These are phyloP conservation scores for Charina bottae DNA, from an alignment of 2,113 vertebrate genomes.

Conservation along the genomic window DNA sequence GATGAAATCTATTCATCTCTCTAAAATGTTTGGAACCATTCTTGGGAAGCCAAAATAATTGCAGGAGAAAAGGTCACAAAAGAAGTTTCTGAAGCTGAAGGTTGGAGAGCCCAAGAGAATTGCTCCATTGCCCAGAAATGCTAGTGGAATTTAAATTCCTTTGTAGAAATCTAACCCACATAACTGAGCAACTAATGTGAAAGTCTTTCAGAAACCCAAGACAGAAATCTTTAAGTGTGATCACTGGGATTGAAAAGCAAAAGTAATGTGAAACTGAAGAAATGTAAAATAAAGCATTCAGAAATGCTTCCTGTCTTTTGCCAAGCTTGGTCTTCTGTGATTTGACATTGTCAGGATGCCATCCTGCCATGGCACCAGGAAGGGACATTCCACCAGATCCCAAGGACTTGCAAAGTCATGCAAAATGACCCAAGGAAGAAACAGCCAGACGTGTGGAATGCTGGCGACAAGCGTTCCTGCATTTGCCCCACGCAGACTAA, in stretches of 20 bases:
- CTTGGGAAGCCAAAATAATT: slow-evolving; percentile 32
- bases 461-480: no score
- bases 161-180: no score
- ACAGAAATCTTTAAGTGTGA: background rate
- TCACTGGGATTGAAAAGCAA: background rate
- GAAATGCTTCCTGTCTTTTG: background rate
- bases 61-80: slow-evolving; percentile 36
- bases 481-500: no score
- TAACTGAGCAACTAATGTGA: no score
- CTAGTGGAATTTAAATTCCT: background rate
- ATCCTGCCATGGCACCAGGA: no score
- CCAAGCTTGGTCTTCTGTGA: background rate
- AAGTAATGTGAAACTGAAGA: no score
- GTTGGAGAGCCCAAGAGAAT: accelerated
- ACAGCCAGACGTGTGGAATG: no score
- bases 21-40: slow-evolving; percentile 25
- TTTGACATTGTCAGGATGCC: no score
- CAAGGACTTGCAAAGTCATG: no score
- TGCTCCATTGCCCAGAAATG: background rate
- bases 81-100: background rate
- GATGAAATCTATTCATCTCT: slow-evolving; percentile 39
- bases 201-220: background rate
- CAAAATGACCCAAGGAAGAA: no score
- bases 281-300: background rate
- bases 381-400: no score